Evolutionary conservation across 2,888 invertebrate species (phyloP), one percentile per base, ranked within the genome.

Genomic region (Augiades crinisus): DNA sequence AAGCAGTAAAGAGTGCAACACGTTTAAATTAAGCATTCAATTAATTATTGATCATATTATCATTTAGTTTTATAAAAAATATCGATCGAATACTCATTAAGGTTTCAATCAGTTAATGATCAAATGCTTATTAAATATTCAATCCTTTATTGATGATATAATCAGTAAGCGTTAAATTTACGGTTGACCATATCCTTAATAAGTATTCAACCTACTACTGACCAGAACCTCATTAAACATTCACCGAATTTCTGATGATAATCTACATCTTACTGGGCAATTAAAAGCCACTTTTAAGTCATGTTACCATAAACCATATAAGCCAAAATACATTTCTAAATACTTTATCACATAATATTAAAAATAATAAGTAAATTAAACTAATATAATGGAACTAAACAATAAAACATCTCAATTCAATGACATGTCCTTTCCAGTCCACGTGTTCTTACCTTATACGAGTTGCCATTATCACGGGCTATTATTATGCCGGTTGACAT

Each of bases 291-390:
- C 16, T 31, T 43, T 31, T 16, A 31, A 30, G 19, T 49, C 40
- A 49, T 47, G 49, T 49, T 34, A 43, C 7, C 43, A 17, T 17
- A 30, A 43, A 43, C 6, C 40, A 40, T 24, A 38, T 37, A 22
- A 6, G 27, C 19, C 31, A 27, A 38, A 44, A 31, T 44, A 31
- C 31, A 27, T 24, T 36, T 31, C 34, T 41, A 41, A 43, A 30
- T 49, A 41, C 36, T 50, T 50, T 50, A 50, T 50, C 50, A 50
- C 50, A 12, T 50, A 36, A 36, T 19, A 24, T 22, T 50, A 10
- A 47, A 49, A 17, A 36, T 33, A 47, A 14, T 12, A 44, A 47
- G 22, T 46, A 27, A 38, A 34, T 41, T 21, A 36, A 50, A 30
- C 43, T 43, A 51, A 17, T 47, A 19, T 36, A 51, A 51, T 12